phyloP scores from a whole-genome alignment of 2,888 invertebrate genomes.

The Oscheius myriophilus region DNA sequence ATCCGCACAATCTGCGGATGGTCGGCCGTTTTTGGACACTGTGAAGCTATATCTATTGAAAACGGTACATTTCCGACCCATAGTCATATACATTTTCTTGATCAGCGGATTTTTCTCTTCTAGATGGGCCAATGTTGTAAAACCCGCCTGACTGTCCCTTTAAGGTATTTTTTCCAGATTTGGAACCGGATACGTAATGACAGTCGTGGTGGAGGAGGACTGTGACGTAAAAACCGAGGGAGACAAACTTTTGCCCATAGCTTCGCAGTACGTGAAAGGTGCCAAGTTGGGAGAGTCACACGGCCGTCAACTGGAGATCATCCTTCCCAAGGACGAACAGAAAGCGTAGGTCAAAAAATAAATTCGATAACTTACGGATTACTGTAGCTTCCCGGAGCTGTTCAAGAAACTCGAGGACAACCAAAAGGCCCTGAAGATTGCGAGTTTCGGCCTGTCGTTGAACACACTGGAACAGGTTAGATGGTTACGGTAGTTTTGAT shows the following conservation, averaged over 20 bases:
- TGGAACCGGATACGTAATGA: constrained; percentile 61
- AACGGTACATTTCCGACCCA: no score
- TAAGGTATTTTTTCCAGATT: constrained; percentile 33
- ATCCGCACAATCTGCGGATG: no score
- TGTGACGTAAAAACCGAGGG: constrained; percentile 2
- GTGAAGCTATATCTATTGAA: no score
- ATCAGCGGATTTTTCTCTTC: no score
- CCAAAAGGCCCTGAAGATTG: constrained; percentile 26
- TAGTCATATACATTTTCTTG: no score
- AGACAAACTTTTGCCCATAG: constrained; percentile 28
- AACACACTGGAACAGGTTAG: constrained; percentile 65
- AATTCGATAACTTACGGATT: no score
- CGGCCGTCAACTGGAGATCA: constrained; percentile 50
- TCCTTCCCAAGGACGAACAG: constrained; percentile 36
- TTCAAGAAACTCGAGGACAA: constrained; percentile 56
- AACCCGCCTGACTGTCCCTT: no score
- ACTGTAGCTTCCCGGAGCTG: constrained; percentile 52
- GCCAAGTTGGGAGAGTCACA: constrained; percentile 22
- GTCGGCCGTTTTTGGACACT: no score
- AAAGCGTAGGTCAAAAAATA: constrained; percentile 3
- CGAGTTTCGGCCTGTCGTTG: constrained; percentile 59
- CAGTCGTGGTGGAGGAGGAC: constrained; percentile 43
- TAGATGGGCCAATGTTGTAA: no score
- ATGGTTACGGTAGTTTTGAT: not conserved
- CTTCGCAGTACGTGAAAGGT: not conserved